Conservation (phyloP, 64 coral and sea anemone genomes). For the Acropora yongei region DNA sequence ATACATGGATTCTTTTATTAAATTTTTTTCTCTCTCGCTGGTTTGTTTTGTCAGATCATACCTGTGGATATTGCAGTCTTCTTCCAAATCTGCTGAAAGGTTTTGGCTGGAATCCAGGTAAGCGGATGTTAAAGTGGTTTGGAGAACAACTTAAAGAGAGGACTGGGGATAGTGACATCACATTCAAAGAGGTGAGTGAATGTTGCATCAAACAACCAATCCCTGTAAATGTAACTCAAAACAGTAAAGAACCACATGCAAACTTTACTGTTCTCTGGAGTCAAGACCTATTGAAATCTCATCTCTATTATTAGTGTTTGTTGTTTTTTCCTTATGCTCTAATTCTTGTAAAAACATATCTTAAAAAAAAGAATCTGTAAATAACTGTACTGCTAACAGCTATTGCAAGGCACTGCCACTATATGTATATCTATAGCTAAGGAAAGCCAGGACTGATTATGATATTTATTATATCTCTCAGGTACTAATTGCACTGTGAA, state of each 20-base stretch:
- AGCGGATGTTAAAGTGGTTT: conserved; percentile 96
- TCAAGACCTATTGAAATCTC: not conserved
- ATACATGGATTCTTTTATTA: not conserved
- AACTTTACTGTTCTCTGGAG: not conserved
- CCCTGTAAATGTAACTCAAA: not conserved
- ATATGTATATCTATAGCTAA: too few species aligned
- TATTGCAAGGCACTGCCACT: too few species aligned
- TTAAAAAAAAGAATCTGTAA: too few species aligned
- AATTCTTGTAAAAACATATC: too few species aligned
- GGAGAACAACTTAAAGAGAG: conserved; percentile 96
- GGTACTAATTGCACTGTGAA: too few species aligned
- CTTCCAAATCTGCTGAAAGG: conserved; percentile 94
- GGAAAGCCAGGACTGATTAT: too few species aligned
- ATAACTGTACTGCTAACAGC: too few species aligned
- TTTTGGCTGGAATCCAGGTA: conserved; percentile 99
- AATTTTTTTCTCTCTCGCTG: not conserved
- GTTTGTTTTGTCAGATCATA: conserved; percentile 72
- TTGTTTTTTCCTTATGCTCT: too few species aligned
- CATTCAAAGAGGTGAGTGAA: conserved; percentile 90
- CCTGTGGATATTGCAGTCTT: conserved; percentile 96
- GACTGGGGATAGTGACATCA: conserved; percentile 93
- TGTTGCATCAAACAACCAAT: not conserved
- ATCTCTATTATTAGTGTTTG: too few species aligned
- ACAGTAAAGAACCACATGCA: not conserved
- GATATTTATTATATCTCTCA: too few species aligned